Evolutionary conservation across 2,113 vertebrate genomes (phyloP), one percentile per base, ranked within the genome.

Genomic region (Pygoscelis adeliae): DNA sequence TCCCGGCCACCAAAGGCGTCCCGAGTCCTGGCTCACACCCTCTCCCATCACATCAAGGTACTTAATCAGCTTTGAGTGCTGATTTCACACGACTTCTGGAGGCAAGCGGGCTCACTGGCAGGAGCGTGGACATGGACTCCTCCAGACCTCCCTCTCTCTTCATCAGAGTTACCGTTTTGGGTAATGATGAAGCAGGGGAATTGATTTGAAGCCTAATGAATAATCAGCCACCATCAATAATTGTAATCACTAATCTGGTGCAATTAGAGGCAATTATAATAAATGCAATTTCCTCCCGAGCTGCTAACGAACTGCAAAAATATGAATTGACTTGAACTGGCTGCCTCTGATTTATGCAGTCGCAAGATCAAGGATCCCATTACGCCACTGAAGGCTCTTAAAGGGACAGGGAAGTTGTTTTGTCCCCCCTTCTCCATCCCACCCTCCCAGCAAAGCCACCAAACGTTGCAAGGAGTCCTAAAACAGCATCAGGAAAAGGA

Each of bases 201-300:
- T 98, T 98, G 98, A 98, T 98, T 98, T 98, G 98, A 98, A 98
- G 98, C 97, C 97, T 98, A 98, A 98, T 98, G 98, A 98, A 98
- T 99, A 98, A 99, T 99, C 98, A 98, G 98, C 98, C 97, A 97
- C 98, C 98, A 98, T 98, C 98, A 98, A 98, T 99, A 98, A 99
- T 98, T 98, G 98, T 98, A 98, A 99, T 99, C 98, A 99, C 98
- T 99, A 99, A 99, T 98, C 98, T 98, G 97, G 97, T 98, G 98
- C 98, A 99, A 99, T 99, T 99, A 99, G 97, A 98, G 95, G 98
- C 98, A 99, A 99, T 99, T 99, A 99, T 98, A 98, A 98, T 99
- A 98, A 98, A 99, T 98, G 98, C 97, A 98, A 98, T 98, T 98
- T 98, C 98, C 98, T 98, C 98, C 98, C 17, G 96, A 97, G 98